Percentiles rank a stretch among this genome's conserved stretches.
phyloP scores from a whole-genome alignment of 2,797 vertebrate species.

The Phataginus tetradactyla region DNA sequence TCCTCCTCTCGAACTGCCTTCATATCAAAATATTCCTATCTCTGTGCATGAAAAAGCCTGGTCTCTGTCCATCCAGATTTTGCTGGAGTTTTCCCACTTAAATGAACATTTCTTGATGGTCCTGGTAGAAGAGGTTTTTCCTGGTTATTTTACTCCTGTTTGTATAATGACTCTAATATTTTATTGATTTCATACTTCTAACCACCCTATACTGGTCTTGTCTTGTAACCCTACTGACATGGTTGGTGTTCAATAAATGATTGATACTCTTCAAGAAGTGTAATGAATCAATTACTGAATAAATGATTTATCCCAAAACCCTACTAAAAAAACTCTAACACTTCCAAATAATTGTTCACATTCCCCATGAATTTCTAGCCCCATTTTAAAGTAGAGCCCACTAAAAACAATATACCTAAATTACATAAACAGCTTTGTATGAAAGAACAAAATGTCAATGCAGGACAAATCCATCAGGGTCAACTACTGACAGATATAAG shows the following conservation, averaged over 20 bases:
- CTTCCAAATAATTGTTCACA: neutral
- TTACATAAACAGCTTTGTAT: slow-evolving; percentile 61
- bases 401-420: neutral
- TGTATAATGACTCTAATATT: neutral
- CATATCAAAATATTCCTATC: neutral
- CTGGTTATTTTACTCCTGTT: neutral
- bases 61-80: neutral
- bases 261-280: neutral
- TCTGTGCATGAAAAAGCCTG: neutral
- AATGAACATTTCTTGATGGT: neutral
- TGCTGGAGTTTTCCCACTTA: neutral
- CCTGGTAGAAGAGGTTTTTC: neutral
- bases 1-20: neutral
- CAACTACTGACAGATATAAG: slow-evolving; percentile 72
- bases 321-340: neutral
- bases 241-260: neutral
- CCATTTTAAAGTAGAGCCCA: neutral
- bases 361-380: neutral
- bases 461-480: slow-evolving; percentile 50
- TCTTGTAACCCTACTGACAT: neutral
- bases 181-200: neutral
- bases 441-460: slow-evolving; percentile 73
- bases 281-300: neutral
- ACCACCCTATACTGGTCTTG: neutral
- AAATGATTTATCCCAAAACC: neutral